A percentile compares a stretch with the other conserved stretches of the same genome.
These are phyloP conservation scores for Latrodectus hesperus DNA, from an alignment of 2,888 invertebrate species.

Conservation along the genomic window DNA sequence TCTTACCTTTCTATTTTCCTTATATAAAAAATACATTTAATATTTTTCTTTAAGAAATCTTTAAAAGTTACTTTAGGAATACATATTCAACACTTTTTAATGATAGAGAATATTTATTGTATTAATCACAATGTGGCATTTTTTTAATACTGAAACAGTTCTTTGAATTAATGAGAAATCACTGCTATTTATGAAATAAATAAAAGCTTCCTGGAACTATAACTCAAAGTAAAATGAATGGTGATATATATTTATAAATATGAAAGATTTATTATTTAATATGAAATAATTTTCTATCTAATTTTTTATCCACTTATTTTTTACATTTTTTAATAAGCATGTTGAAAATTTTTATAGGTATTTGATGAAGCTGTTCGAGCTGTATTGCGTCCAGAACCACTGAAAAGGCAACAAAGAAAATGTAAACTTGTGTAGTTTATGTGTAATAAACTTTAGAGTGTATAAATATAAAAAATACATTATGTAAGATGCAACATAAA, in stretches of 20 bases:
- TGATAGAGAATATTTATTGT: too few relatives aligned
- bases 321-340: neutral
- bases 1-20: too few relatives aligned
- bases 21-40: too few relatives aligned
- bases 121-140: neutral
- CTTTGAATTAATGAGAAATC: neutral
- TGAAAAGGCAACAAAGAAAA: constrained; percentile 68
- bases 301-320: neutral
- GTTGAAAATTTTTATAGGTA: constrained; percentile 80
- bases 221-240: too few relatives aligned
- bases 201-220: too few relatives aligned
- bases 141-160: neutral
- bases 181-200: too few relatives aligned
- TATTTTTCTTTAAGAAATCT: too few relatives aligned
- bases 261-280: too few relatives aligned
- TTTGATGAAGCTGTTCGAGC: constrained; percentile 99
- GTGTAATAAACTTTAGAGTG: constrained; percentile 51
- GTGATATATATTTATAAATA: too few relatives aligned
- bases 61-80: too few relatives aligned
- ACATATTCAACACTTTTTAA: too few relatives aligned
- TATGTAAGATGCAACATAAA: constrained; percentile 36
- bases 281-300: too few relatives aligned
- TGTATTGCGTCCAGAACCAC: constrained; percentile 86
- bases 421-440: constrained; percentile 67
- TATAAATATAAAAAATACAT: constrained; percentile 46